These are phyloP conservation scores for Drosophila acutilabella DNA, from an alignment of 2,888 invertebrate genomes.

Conservation along the genomic window DNA sequence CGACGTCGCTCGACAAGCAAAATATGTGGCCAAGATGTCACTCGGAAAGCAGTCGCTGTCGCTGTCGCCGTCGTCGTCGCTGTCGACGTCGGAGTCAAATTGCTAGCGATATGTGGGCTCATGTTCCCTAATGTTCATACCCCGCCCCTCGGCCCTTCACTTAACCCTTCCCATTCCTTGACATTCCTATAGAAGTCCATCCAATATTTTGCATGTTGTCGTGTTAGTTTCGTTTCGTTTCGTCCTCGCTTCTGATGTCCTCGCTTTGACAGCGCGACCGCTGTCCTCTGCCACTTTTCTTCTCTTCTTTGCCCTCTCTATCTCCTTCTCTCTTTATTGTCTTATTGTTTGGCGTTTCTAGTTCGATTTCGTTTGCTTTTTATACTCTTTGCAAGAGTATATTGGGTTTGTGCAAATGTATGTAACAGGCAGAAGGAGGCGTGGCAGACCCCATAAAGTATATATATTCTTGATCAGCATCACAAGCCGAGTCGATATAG, in stretches of 20 bases:
- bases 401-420: too few relatives aligned
- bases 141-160: background rate
- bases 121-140: slow-evolving; percentile 57
- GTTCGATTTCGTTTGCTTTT: slow-evolving; percentile 25
- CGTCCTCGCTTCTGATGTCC: slow-evolving; percentile 59
- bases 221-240: slow-evolving; percentile 67
- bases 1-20: slow-evolving; percentile 74
- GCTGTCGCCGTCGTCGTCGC: slow-evolving; percentile 20
- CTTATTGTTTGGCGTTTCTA: slow-evolving; percentile 70
- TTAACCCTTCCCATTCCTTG: background rate
- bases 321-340: slow-evolving; percentile 33
- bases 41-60: slow-evolving; percentile 38
- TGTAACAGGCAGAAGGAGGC: too few relatives aligned
- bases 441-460: too few relatives aligned
- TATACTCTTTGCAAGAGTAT: too few relatives aligned
- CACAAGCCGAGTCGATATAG: too few relatives aligned
- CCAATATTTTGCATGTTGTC: slow-evolving; percentile 76
- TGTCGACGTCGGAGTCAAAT: slow-evolving; percentile 5
- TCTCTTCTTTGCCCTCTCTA: background rate
- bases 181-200: slow-evolving; percentile 36
- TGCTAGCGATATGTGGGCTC: slow-evolving; percentile 53
- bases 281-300: slow-evolving; percentile 26
- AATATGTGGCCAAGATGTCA: slow-evolving; percentile 82
- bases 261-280: slow-evolving; percentile 67
- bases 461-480: too few relatives aligned